Conservation (phyloP, 2,888 invertebrate genomes). For the Dolichomitus sp. region DNA sequence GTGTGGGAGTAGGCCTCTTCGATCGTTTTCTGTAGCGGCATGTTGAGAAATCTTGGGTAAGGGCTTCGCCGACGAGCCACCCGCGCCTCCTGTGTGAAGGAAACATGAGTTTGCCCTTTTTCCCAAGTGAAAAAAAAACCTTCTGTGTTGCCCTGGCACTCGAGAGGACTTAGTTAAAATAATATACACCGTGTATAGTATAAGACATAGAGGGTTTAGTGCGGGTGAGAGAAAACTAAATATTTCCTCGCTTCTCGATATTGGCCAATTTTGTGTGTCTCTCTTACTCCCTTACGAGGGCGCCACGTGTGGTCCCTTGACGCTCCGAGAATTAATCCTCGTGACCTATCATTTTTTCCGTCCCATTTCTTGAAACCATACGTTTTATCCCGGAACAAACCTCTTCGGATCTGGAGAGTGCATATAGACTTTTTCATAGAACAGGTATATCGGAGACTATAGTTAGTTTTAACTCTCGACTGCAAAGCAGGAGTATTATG, state of each 20-base stretch:
- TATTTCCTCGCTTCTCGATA: constrained; percentile 76
- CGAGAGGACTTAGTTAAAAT: constrained; percentile 74
- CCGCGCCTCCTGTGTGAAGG: constrained; percentile 46
- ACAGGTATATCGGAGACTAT: background rate
- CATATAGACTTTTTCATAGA: constrained; percentile 16
- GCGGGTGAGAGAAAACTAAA: constrained; percentile 70
- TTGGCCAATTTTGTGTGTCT: constrained; percentile 76
- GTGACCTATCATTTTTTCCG: constrained; percentile 65
- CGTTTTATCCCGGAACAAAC: constrained; percentile 57
- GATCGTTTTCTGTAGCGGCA: constrained; percentile 2
- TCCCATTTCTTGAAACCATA: constrained; percentile 37
- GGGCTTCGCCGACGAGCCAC: constrained; percentile 35
- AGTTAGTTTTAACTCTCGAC: constrained; percentile 14
- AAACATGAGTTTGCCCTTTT: constrained; percentile 77
- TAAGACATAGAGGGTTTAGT: constrained; percentile 12
- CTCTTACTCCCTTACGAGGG: constrained; percentile 8
- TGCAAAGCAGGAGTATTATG: background rate
- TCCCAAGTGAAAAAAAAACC: constrained; percentile 59
- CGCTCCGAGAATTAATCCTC: constrained; percentile 62
- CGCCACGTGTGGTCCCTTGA: constrained; percentile 56
- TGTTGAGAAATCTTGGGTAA: constrained; percentile 45
- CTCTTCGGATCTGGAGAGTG: constrained; percentile 39
- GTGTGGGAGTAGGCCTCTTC: constrained; percentile 30
- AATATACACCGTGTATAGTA: constrained; percentile 71
- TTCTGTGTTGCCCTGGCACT: constrained; percentile 58